A percentile compares a stretch with the other conserved stretches of the same genome.
phyloP scores from a whole-genome alignment of 2,113 vertebrate genomes.

The Oenanthe melanoleuca region DNA sequence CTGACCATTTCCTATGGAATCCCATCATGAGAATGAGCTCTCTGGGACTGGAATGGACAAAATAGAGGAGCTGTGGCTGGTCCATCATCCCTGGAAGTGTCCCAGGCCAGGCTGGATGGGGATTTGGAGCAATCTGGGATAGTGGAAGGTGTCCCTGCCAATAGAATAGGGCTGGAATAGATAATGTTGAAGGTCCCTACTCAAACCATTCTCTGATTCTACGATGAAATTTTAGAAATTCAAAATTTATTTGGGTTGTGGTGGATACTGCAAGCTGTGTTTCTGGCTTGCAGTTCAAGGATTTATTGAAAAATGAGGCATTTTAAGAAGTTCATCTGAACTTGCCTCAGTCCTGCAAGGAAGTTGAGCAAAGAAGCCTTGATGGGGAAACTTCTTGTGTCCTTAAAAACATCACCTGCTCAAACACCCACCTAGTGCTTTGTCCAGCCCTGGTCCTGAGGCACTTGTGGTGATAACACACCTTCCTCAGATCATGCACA shows the following conservation, averaged over 20 bases:
- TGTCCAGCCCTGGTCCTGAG: neutral
- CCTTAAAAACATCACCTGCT: neutral
- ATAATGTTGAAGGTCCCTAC: neutral
- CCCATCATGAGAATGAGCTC: neutral
- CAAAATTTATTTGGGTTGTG: neutral
- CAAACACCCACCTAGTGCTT: neutral
- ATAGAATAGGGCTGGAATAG: neutral
- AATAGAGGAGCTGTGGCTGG: neutral
- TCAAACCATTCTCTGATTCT: neutral
- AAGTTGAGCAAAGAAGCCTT: neutral
- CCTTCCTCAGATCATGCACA: neutral
- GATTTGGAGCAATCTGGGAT: neutral
- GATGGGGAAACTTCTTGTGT: neutral
- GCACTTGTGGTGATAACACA: neutral
- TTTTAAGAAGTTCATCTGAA: neutral
- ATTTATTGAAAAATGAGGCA: neutral
- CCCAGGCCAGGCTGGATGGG: fast-evolving
- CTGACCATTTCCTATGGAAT: neutral
- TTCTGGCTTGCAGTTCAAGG: neutral
- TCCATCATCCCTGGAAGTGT: neutral
- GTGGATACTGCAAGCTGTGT: neutral
- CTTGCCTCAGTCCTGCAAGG: neutral
- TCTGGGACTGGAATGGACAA: neutral
- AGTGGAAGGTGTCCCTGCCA: neutral
- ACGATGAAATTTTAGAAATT: too few relatives aligned